Percentiles rank a stretch among this genome's conserved stretches.
Evolutionary conservation across 2,888 invertebrate species (phyloP).

Genomic region (Acanthoscelides obtectus): DNA sequence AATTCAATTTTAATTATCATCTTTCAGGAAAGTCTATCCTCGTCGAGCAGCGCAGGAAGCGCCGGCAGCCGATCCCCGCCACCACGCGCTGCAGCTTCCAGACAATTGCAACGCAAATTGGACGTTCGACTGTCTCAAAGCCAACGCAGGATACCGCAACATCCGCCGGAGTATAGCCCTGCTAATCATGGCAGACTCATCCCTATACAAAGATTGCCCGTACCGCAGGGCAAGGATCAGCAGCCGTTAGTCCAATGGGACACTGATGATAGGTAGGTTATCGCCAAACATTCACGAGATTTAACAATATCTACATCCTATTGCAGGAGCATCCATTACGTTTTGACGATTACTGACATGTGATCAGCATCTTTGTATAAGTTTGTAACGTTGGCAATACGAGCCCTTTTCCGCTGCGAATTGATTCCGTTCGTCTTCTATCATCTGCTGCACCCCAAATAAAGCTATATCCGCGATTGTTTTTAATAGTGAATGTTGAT

Average conservation of each 20-base stretch:
- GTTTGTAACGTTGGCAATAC: too few species aligned
- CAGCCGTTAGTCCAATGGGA: conserved; percentile 59
- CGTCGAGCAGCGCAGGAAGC: conserved; percentile 41
- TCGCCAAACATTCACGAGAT: neutral
- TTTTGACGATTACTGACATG: too few species aligned
- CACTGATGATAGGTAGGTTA: conserved; percentile 50
- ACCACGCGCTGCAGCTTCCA: conserved; percentile 33
- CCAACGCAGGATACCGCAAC: conserved; percentile 42
- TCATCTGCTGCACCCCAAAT: too few species aligned
- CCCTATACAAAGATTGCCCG: conserved; percentile 51
- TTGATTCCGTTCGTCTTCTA: too few species aligned
- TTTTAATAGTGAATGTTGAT: too few species aligned
- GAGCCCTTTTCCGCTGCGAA: too few species aligned
- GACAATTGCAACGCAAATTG: conserved; percentile 43
- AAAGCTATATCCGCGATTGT: too few species aligned
- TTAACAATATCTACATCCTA: too few species aligned
- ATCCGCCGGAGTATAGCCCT: conserved; percentile 39
- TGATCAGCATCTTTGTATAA: too few species aligned
- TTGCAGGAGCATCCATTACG: too few species aligned
- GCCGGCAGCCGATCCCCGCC: conserved; percentile 36
- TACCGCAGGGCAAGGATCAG: conserved; percentile 51
- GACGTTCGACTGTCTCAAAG: conserved; percentile 48
- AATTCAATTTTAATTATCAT: too few species aligned
- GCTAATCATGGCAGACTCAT: conserved; percentile 43
- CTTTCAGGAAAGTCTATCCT: conserved; percentile 39